phyloP scores from a whole-genome alignment of 2,888 invertebrate genomes.

The Selenia dentaria region DNA sequence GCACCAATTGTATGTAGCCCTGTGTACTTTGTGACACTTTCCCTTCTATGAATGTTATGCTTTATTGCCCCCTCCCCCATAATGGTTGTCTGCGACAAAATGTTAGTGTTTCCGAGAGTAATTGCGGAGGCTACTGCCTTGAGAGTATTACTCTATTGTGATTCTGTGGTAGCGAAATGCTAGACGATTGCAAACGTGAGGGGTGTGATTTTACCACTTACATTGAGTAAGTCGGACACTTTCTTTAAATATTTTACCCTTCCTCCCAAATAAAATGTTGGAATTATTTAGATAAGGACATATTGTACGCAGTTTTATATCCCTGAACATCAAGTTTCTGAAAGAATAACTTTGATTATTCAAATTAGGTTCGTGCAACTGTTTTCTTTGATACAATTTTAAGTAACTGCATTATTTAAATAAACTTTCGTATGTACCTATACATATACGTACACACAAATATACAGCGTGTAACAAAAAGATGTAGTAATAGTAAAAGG shows the following conservation, averaged over 20 bases:
- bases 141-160: conserved; percentile 20
- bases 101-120: conserved; percentile 51
- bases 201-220: conserved; percentile 10
- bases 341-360: too few species aligned
- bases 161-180: conserved; percentile 13
- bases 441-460: too few species aligned
- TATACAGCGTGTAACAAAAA: too few species aligned
- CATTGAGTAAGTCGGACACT: neutral
- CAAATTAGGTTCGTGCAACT: too few species aligned
- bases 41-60: conserved; percentile 75
- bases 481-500: too few species aligned
- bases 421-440: too few species aligned
- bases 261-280: too few species aligned
- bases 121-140: conserved; percentile 45
- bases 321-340: too few species aligned
- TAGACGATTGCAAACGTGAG: conserved; percentile 2
- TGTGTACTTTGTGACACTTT: conserved; percentile 74
- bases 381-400: too few species aligned
- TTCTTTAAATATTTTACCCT: neutral
- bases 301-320: too few species aligned
- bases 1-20: conserved; percentile 73
- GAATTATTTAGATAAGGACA: too few species aligned
- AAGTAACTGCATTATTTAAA: too few species aligned
- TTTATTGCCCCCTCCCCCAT: conserved; percentile 57
- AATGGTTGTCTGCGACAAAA: conserved; percentile 32